Conservation (phyloP, 2,888 invertebrate genomes). For the Conistra vaccinii region DNA sequence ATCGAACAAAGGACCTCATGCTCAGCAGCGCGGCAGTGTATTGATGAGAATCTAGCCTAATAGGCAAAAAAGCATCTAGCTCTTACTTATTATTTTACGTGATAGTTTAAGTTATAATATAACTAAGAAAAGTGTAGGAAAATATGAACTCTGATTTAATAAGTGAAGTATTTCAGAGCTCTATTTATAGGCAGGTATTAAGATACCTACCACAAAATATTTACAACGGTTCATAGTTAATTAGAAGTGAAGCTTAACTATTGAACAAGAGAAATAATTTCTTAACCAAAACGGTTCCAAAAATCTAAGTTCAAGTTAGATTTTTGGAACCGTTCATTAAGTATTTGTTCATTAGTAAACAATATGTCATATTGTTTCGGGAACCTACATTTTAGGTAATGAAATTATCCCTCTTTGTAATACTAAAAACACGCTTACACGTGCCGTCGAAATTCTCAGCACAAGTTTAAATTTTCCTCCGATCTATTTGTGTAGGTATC, state of each 20-base stretch:
- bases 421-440: slow-evolving; percentile 53
- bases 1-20: too few species aligned
- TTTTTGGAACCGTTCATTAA: slow-evolving; percentile 34
- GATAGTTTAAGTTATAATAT: not conserved
- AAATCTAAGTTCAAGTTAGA: too few species aligned
- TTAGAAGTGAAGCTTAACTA: not conserved
- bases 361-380: too few species aligned
- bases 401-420: slow-evolving; percentile 39
- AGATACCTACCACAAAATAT: not conserved
- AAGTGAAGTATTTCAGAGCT: not conserved
- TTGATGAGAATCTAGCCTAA: not conserved
- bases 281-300: not conserved
- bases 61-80: too few species aligned
- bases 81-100: not conserved
- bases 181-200: not conserved
- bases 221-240: not conserved
- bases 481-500: slow-evolving; percentile 39
- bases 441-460: slow-evolving; percentile 47
- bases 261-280: slow-evolving; percentile 16
- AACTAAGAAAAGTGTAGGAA: not conserved
- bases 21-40: too few species aligned
- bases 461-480: slow-evolving; percentile 50
- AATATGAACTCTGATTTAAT: not conserved
- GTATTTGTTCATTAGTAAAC: too few species aligned
- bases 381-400: too few species aligned